phyloP scores from a whole-genome alignment of 1,140 invertebrate species.

The Drosophila insularis region DNA sequence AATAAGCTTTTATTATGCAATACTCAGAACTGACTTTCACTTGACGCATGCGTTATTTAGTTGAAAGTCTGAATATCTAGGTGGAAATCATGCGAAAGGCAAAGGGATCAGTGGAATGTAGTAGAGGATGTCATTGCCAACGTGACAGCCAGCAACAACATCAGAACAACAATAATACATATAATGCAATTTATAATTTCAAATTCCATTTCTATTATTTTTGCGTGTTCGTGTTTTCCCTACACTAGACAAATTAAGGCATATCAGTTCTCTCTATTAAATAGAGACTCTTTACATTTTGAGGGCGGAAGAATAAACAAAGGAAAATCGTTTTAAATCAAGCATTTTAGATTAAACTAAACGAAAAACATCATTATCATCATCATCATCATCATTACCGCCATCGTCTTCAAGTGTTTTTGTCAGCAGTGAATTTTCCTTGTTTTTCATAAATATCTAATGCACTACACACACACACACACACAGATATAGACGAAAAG shows the following conservation, averaged over 20 bases:
- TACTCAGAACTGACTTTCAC: conserved; percentile 30
- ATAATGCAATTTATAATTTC: conserved; percentile 61
- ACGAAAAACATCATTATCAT: conserved; percentile 5
- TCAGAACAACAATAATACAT: conserved; percentile 14
- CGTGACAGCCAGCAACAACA: conserved; percentile 32
- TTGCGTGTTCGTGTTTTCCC: conserved; percentile 33
- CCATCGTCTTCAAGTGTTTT: conserved; percentile 35
- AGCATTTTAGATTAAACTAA: neutral
- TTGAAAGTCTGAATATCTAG: neutral
- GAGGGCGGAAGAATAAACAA: no score
- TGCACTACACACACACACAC: conserved; percentile 28
- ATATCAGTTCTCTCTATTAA: conserved; percentile 19
- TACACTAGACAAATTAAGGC: neutral
- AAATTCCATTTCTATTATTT: conserved; percentile 56
- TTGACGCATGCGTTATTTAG: conserved; percentile 29
- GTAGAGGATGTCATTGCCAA: neutral
- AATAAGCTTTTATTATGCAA: conserved; percentile 13
- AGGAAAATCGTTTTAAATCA: no score
- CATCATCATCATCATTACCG: neutral
- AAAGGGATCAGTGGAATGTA: neutral
- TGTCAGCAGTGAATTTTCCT: conserved; percentile 50
- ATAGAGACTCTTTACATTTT: no score
- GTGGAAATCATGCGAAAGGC: neutral
- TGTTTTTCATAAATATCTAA: conserved; percentile 71
- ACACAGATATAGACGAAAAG: conserved; percentile 17